Base-by-base conservation (phyloP, 37 sponge, comb jelly and placozoan species). In the Axinella damicornis region DNA sequence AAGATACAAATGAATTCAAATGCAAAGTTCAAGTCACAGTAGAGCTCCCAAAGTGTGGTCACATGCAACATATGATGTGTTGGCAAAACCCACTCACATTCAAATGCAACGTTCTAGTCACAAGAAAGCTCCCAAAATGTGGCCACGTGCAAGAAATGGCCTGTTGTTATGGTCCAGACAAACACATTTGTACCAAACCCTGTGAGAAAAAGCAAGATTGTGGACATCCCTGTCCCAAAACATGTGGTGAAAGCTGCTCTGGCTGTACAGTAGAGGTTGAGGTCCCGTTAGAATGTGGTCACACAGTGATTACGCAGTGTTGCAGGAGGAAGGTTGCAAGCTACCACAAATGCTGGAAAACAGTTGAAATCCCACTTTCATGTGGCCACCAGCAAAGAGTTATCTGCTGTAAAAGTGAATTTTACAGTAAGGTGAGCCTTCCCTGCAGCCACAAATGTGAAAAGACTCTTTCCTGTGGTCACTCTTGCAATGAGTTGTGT, bases 381-480 rank as follows among this genome's bases (percentile, higher is more conserved):
- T 67, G 69, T 67, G 69, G 34, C 2, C 69, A 67, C 69, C 2
- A 19, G 20, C 31, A 28, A 32, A 33, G 2, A 27, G 2, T 28
- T 25, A 67, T 6, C 1, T 67, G 69, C 34, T 30, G 12, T 18
- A 0, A 65, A 19, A 34, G n/a, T n/a, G n/a, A n/a, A n/a, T n/a
- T 31, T 1, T 30, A 65, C 19, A 53, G 61, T 2, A 68, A 77
- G 31, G 78, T 46, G 31, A 58, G 0, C 19, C 65, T 55, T 28
- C 14, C n/a, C 55, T 94, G 95, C 55, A 22, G 57, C 0, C 69
- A 61, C 6, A 87, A 87, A 20, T 92, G 92, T 77, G 57, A 61
- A 57, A 82, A 72, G 76, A 59, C 14, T 25, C 54, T 74, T 0
- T 32, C 70, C 28, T 92, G 84, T 79, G 76, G 80, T 2, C 89